Conservation (phyloP, 1,140 invertebrate species). For the Epicauta chinensis region DNA sequence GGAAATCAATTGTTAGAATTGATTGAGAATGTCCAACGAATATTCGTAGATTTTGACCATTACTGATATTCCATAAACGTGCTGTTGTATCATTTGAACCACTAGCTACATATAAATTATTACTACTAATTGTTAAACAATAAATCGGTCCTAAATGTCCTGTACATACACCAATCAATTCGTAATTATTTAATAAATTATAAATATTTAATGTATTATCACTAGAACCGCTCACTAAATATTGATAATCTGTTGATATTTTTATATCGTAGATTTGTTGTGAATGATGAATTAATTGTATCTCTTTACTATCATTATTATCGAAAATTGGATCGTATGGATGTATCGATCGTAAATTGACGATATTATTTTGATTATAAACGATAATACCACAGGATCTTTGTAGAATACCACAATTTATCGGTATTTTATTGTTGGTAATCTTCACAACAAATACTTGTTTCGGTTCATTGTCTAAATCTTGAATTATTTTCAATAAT, state of each 20-base stretch:
- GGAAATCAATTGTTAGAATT: slow-evolving; percentile 72
- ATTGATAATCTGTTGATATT: slow-evolving; percentile 21
- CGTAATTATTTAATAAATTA: slow-evolving; percentile 21
- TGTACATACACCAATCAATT: slow-evolving; percentile 43
- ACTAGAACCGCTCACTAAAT: slow-evolving; percentile 31
- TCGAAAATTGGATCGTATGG: slow-evolving; percentile 17
- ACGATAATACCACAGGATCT: slow-evolving; percentile 27
- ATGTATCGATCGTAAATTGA: slow-evolving; percentile 26
- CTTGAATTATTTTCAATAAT: slow-evolving; percentile 2
- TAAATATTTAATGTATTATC: slow-evolving; percentile 33
- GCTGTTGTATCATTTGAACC: slow-evolving; percentile 80
- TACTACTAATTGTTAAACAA: slow-evolving; percentile 71
- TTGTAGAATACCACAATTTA: slow-evolving; percentile 34
- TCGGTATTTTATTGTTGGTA: slow-evolving; percentile 28
- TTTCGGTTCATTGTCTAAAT: slow-evolving; percentile 19
- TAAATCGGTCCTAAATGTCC: slow-evolving; percentile 85
- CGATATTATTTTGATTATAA: slow-evolving; percentile 34
- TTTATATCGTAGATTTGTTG: slow-evolving; percentile 32
- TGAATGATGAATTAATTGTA: slow-evolving; percentile 32
- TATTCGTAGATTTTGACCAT: slow-evolving; percentile 69
- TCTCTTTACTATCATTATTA: slow-evolving; percentile 19
- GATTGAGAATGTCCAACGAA: slow-evolving; percentile 78
- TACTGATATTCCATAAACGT: slow-evolving; percentile 77
- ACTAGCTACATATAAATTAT: slow-evolving; percentile 68
- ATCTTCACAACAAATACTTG: slow-evolving; percentile 30